These are phyloP conservation scores for Clavelina lepadiformis DNA, from an alignment of 23 tunicate genomes.

Conservation along the genomic window DNA sequence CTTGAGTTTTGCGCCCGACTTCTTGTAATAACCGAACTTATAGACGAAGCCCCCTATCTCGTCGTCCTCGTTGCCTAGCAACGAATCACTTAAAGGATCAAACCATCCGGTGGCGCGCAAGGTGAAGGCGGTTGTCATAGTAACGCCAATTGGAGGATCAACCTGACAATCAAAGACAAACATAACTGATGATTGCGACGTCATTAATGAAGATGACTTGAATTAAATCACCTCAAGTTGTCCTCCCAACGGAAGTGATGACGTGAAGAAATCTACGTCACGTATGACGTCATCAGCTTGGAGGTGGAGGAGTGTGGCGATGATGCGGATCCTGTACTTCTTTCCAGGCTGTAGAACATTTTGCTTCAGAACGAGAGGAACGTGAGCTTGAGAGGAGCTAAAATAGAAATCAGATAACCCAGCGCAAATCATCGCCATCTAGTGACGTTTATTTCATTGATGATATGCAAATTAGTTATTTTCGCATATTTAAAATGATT, in stretches of 20 bases:
- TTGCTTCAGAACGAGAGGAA: conserved; percentile 7
- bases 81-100: not conserved
- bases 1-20: not conserved
- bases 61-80: not conserved
- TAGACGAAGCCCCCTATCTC: not conserved
- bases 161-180: conserved; percentile 15
- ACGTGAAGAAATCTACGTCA: not conserved
- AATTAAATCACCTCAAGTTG: conserved; percentile 21
- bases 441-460: too few species aligned
- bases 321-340: conserved; percentile 8
- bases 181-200: too few species aligned
- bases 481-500: too few species aligned
- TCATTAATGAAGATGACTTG: too few species aligned
- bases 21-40: conserved; percentile 4
- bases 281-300: conserved; percentile 1
- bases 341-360: conserved; percentile 20
- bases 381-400: too few species aligned
- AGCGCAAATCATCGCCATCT: too few species aligned
- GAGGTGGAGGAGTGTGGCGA: too few species aligned
- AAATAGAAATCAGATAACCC: too few species aligned
- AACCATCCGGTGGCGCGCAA: conserved; percentile 26
- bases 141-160: conserved; percentile 21
- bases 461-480: too few species aligned
- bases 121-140: conserved; percentile 27
- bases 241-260: conserved; percentile 28